Conservation (phyloP, 2,113 vertebrate genomes). For the Callaeas wilsoni region DNA sequence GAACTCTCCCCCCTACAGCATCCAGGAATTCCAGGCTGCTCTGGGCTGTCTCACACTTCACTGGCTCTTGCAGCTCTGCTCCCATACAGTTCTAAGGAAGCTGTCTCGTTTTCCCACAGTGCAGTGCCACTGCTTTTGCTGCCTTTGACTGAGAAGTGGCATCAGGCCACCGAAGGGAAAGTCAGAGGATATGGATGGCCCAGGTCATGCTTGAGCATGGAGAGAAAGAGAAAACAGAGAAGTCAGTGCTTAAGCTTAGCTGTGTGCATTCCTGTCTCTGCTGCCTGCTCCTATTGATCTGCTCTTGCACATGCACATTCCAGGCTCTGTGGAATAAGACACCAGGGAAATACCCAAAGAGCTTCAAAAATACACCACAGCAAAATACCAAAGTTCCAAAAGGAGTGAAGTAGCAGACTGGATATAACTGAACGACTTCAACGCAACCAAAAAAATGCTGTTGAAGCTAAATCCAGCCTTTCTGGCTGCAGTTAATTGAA, state of each 20-base stretch:
- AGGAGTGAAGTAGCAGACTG: neutral
- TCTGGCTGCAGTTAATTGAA: neutral
- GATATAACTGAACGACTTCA: neutral
- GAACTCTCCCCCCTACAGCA: neutral
- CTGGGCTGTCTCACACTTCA: neutral
- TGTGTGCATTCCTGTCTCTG: neutral
- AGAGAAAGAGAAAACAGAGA: neutral
- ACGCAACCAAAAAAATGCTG: neutral
- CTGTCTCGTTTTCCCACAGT: neutral
- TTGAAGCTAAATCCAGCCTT: neutral
- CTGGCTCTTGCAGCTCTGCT: neutral
- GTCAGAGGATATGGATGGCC: neutral
- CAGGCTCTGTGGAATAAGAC: neutral
- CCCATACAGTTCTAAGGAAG: neutral
- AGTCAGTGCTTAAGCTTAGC: neutral
- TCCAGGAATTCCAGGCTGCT: rapidly evolving
- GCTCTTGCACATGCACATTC: neutral
- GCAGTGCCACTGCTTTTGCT: neutral
- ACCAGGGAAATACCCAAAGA: neutral
- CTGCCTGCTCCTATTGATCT: neutral
- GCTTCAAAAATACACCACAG: neutral
- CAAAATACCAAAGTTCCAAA: neutral
- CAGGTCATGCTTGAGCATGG: neutral
- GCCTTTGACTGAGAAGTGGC: neutral
- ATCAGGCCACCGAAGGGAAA: neutral